Evolutionary conservation across 2,113 vertebrate genomes (phyloP).

Genomic region (Lepisosteus oculatus): DNA sequence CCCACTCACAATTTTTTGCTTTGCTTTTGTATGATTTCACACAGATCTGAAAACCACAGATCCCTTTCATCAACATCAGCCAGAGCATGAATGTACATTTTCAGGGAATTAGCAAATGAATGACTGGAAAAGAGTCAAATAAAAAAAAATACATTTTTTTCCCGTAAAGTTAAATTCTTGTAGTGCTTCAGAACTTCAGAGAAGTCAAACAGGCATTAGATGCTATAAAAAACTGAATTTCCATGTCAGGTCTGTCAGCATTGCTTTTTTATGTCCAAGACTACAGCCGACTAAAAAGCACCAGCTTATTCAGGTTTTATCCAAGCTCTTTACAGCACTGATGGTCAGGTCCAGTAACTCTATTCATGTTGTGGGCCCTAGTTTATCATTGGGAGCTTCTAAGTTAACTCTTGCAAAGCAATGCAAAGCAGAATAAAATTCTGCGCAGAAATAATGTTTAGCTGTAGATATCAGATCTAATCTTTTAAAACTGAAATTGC

Average conservation of each 20-base stretch:
- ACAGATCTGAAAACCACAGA: neutral
- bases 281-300: neutral
- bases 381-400: constrained; percentile 1
- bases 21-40: neutral
- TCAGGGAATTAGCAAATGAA: neutral
- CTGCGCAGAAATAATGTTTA: neutral
- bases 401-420: constrained; percentile 2
- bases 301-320: neutral
- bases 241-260: neutral
- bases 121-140: constrained; percentile 5
- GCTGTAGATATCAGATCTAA: too few species aligned
- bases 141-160: neutral
- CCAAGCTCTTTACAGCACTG: neutral
- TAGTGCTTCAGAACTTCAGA: neutral
- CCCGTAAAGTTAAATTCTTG: neutral
- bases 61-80: constrained; percentile 8
- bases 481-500: too few species aligned
- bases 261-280: constrained; percentile 5
- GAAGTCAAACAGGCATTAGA: neutral
- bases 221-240: constrained; percentile 1
- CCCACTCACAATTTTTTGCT: too few species aligned
- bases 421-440: neutral
- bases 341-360: constrained; percentile 10
- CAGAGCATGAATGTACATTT: constrained; percentile 9
- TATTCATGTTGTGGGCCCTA: constrained; percentile 4